Percentiles rank a stretch among this genome's conserved stretches.
phyloP scores from a whole-genome alignment of 2,888 invertebrate genomes.

The Agriopis marginaria region DNA sequence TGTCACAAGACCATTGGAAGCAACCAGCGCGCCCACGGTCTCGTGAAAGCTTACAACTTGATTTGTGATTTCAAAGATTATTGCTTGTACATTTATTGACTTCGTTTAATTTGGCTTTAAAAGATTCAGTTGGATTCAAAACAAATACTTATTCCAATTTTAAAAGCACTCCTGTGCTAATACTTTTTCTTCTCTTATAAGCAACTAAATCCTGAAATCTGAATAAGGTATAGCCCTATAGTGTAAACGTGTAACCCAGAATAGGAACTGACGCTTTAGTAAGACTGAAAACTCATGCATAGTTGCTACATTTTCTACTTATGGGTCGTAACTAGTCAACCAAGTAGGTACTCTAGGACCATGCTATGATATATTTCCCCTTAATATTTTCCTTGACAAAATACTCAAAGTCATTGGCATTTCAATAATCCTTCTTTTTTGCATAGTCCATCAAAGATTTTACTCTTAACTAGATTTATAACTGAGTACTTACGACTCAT shows the following conservation, averaged over 20 bases:
- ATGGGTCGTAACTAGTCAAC: too few species aligned
- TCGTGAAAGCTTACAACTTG: slow-evolving; percentile 83
- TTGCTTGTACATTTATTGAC: slow-evolving; percentile 73
- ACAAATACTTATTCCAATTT: background rate
- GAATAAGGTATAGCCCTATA: too few species aligned
- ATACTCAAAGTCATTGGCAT: background rate
- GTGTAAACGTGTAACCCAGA: too few species aligned
- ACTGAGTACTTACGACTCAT: background rate
- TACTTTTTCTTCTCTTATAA: too few species aligned
- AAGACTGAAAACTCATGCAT: too few species aligned
- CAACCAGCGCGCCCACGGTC: slow-evolving; percentile 78
- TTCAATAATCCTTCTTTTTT: background rate
- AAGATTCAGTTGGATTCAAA: slow-evolving; percentile 47
- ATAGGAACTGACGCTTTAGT: too few species aligned
- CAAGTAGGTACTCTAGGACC: too few species aligned
- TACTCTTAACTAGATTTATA: background rate
- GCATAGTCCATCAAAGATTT: background rate
- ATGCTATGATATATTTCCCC: too few species aligned
- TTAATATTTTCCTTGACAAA: too few species aligned
- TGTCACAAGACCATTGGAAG: slow-evolving; percentile 73
- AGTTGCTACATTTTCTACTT: too few species aligned
- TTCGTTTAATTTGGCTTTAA: slow-evolving; percentile 72
- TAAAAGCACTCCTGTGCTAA: background rate
- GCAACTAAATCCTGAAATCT: too few species aligned
- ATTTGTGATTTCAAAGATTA: slow-evolving; percentile 84